Conservation (phyloP, 2,888 invertebrate species). For the Spialia ferax region DNA sequence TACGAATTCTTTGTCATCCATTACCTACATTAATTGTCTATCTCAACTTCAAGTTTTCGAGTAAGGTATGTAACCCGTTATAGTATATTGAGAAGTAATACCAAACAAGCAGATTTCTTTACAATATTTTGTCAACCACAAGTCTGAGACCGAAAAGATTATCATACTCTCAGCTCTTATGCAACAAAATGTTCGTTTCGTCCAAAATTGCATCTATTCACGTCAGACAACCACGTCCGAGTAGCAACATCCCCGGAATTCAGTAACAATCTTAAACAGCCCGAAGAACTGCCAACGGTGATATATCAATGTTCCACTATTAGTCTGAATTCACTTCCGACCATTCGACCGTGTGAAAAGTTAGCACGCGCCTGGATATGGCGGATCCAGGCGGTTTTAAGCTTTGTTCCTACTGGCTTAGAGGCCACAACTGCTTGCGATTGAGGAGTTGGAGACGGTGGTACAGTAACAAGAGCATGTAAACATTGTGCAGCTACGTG, state of each 20-base stretch:
- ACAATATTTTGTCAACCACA: background rate
- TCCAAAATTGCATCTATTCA: background rate
- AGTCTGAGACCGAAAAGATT: background rate
- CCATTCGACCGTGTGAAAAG: conserved; percentile 27
- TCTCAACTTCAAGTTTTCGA: no score
- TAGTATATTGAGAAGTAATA: background rate
- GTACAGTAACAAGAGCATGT: conserved; percentile 30
- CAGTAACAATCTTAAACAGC: conserved; percentile 8
- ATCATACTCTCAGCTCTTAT: background rate
- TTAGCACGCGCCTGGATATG: conserved; percentile 24
- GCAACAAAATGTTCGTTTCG: background rate
- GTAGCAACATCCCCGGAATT: conserved; percentile 6
- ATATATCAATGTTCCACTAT: conserved; percentile 11
- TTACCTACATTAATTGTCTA: no score
- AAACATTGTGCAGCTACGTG: conserved; percentile 41
- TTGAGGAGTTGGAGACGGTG: background rate
- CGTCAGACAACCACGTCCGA: background rate
- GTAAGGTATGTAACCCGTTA: no score
- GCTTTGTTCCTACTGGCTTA: conserved; percentile 11
- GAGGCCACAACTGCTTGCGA: conserved; percentile 13
- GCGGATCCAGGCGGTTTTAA: background rate
- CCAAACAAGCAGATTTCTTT: background rate
- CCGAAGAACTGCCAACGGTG: conserved; percentile 22
- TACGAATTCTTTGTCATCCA: no score
- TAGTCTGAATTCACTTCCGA: conserved; percentile 20